Evolutionary conservation across 2,113 vertebrate genomes (phyloP).

Genomic region (Oostethus manadensis): DNA sequence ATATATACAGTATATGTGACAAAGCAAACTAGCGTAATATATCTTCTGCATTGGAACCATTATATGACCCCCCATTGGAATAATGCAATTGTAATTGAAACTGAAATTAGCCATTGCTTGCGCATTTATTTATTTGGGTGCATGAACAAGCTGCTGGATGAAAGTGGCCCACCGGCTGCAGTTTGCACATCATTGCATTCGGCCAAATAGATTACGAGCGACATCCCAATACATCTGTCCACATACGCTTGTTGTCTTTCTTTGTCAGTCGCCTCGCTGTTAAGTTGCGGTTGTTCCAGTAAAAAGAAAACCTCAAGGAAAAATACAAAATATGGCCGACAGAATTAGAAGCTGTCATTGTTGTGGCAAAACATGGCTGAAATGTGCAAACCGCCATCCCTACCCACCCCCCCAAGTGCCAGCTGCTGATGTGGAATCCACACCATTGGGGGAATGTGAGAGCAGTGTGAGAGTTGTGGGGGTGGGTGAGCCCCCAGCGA

Average conservation of each 20-base stretch:
- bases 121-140: too few relatives aligned
- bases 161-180: too few relatives aligned
- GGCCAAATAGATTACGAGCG: not conserved
- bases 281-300: not conserved
- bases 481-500: slow-evolving; percentile 34
- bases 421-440: slow-evolving; percentile 72
- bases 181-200: not conserved
- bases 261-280: not conserved
- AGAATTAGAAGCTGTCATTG: slow-evolving; percentile 12
- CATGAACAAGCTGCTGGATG: too few relatives aligned
- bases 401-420: slow-evolving; percentile 33
- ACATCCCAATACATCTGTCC: not conserved
- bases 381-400: slow-evolving; percentile 21
- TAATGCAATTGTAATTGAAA: too few relatives aligned
- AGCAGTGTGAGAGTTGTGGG: slow-evolving; percentile 64
- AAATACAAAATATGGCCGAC: slow-evolving; percentile 2
- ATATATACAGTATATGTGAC: too few relatives aligned
- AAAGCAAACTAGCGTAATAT: too few relatives aligned
- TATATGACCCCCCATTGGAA: too few relatives aligned
- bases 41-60: too few relatives aligned
- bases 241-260: not conserved
- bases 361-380: slow-evolving; percentile 15
- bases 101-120: too few relatives aligned
- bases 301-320: slow-evolving; percentile 9
- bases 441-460: slow-evolving; percentile 64